phyloP scores from a whole-genome alignment of 2,888 invertebrate species.

The Apeira syringaria region DNA sequence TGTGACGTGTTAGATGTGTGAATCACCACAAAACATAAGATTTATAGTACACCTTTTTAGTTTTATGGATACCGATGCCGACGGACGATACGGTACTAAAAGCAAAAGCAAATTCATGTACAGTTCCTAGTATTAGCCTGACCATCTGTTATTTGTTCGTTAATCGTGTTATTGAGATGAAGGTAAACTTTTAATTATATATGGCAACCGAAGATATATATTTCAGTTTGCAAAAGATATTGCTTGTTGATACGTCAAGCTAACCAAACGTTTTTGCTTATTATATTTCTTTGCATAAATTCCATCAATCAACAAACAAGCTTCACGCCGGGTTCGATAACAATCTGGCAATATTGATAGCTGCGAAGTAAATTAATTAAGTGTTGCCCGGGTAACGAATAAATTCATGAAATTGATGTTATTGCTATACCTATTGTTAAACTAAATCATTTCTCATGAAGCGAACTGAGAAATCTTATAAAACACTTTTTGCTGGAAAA shows the following conservation, averaged over 20 bases:
- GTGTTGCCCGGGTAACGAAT: slow-evolving; percentile 23
- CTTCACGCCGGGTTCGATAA: slow-evolving; percentile 13
- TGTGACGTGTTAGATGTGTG: not conserved
- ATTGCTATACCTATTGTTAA: slow-evolving; percentile 1
- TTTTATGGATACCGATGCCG: slow-evolving; percentile 15
- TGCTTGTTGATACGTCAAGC: not conserved
- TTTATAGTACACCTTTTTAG: slow-evolving; percentile 21
- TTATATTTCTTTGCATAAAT: slow-evolving; percentile 10
- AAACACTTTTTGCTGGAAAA: not conserved
- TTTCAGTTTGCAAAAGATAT: not conserved
- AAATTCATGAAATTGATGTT: no score
- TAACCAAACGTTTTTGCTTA: slow-evolving; percentile 5
- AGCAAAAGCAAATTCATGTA: slow-evolving; percentile 26
- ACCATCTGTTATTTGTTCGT: slow-evolving; percentile 21
- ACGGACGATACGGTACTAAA: slow-evolving; percentile 16
- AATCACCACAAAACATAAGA: slow-evolving; percentile 2
- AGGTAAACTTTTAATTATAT: not conserved
- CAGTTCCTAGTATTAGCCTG: slow-evolving; percentile 16
- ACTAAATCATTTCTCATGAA: not conserved
- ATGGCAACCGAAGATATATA: slow-evolving; percentile 4
- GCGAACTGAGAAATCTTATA: not conserved
- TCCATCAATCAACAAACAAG: slow-evolving; percentile 6
- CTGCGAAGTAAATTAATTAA: slow-evolving; percentile 30
- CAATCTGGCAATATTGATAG: slow-evolving; percentile 23
- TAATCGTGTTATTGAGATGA: not conserved